phyloP scores from a whole-genome alignment of 2,797 vertebrate genomes.

The Coccyzus lansbergi region DNA sequence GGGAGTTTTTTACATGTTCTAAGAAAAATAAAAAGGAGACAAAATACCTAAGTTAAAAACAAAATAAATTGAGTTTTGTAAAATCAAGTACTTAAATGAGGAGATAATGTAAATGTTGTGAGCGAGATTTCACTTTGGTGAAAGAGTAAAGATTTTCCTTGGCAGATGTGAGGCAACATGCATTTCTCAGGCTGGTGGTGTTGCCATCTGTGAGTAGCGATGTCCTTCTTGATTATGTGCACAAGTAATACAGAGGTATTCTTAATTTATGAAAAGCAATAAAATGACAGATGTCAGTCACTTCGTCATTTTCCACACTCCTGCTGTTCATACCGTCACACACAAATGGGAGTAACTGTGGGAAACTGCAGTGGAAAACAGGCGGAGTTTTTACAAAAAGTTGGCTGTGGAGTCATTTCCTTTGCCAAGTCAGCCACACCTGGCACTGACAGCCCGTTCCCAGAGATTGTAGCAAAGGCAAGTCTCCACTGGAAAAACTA shows the following conservation, averaged over 20 bases:
- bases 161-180: neutral
- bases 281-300: neutral
- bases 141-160: neutral
- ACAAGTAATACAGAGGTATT: neutral
- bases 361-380: neutral
- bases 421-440: constrained; percentile 34
- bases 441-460: neutral
- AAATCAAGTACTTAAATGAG: neutral
- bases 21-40: neutral
- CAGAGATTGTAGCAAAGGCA: neutral
- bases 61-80: neutral
- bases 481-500: neutral
- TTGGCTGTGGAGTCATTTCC: neutral
- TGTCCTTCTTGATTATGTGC: neutral
- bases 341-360: neutral
- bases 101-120: neutral
- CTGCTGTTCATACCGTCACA: neutral
- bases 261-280: neutral
- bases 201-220: neutral
- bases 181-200: neutral
- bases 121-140: neutral
- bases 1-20: neutral
- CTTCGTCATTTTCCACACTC: neutral
- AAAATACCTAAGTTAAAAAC: neutral
- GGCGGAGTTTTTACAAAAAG: neutral